A percentile compares a stretch with the other conserved stretches of the same genome.
These are phyloP conservation scores for Nephila pilipes DNA, from an alignment of 1,140 invertebrate genomes.

Conservation along the genomic window DNA sequence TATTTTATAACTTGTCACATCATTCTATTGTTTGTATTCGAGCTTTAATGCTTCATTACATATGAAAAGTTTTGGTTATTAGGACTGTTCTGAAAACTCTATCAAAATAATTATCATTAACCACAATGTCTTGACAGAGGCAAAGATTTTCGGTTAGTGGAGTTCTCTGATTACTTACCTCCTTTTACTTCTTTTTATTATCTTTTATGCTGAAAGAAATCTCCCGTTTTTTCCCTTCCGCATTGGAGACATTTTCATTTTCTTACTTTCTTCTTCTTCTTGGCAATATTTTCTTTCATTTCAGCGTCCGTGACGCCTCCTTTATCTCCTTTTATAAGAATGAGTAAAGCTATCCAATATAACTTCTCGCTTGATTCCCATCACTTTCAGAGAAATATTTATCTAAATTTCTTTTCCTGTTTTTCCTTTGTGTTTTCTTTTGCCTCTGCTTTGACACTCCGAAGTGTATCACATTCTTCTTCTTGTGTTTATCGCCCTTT, in stretches of 20 bases:
- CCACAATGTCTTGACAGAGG: neutral
- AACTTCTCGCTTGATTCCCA: constrained; percentile 1
- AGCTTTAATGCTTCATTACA: neutral
- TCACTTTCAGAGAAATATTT: constrained; percentile 39
- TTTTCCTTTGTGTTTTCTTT: neutral
- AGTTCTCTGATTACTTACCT: neutral
- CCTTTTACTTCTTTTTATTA: neutral
- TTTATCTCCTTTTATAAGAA: constrained; percentile 57
- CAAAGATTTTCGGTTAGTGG: neutral
- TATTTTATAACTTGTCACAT: neutral
- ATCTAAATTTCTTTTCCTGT: constrained; percentile 60
- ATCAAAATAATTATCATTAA: neutral
- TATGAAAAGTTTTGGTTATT: neutral
- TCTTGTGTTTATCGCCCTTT: constrained; percentile 57
- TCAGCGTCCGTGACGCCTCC: neutral
- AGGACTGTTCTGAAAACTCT: neutral
- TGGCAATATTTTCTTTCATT: neutral
- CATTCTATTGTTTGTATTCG: neutral
- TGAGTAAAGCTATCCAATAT: neutral
- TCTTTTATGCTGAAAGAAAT: neutral
- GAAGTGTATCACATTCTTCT: constrained; percentile 67
- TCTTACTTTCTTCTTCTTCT: neutral
- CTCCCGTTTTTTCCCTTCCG: neutral
- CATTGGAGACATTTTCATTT: neutral
- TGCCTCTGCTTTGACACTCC: constrained; percentile 18